These are phyloP conservation scores for Venturia canescens DNA, from an alignment of 1,140 invertebrate genomes.

Conservation along the genomic window DNA sequence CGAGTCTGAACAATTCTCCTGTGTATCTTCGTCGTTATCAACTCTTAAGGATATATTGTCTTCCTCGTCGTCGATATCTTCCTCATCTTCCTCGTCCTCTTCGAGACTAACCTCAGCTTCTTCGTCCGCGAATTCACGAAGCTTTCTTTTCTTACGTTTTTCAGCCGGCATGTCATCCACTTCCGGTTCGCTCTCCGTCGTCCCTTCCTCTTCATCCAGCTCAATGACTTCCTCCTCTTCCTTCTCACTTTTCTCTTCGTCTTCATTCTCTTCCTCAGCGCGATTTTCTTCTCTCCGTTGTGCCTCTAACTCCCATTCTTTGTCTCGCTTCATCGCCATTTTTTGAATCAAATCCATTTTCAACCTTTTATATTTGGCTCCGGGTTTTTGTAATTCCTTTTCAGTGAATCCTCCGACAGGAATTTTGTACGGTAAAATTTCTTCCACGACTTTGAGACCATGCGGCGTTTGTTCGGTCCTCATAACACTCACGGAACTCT, in stretches of 20 bases:
- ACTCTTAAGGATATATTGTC: slow-evolving; percentile 66
- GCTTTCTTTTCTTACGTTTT: slow-evolving; percentile 65
- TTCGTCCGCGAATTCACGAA: slow-evolving; percentile 67
- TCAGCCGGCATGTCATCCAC: background rate
- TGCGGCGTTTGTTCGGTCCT: slow-evolving; percentile 70
- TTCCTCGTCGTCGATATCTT: slow-evolving; percentile 69
- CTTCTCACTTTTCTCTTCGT: slow-evolving; percentile 23
- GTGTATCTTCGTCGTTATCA: slow-evolving; percentile 63
- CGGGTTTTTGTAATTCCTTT: slow-evolving; percentile 77
- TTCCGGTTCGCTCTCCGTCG: slow-evolving; percentile 61
- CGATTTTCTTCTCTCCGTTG: slow-evolving; percentile 56
- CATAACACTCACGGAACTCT: slow-evolving; percentile 73
- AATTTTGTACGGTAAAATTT: slow-evolving; percentile 68
- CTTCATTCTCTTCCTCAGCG: slow-evolving; percentile 52
- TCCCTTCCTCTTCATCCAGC: slow-evolving; percentile 58
- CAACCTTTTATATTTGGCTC: slow-evolving; percentile 79
- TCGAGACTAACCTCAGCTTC: slow-evolving; percentile 70
- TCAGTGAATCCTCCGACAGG: slow-evolving; percentile 59
- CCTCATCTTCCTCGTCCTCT: slow-evolving; percentile 65
- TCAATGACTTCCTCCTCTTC: slow-evolving; percentile 56
- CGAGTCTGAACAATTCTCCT: background rate
- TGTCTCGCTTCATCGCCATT: slow-evolving; percentile 80
- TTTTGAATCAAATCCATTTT: slow-evolving; percentile 81
- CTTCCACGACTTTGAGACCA: slow-evolving; percentile 59
- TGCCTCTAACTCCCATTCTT: slow-evolving; percentile 80